Conservation (phyloP, 2,797 vertebrate species). For the Staurois parvus region DNA sequence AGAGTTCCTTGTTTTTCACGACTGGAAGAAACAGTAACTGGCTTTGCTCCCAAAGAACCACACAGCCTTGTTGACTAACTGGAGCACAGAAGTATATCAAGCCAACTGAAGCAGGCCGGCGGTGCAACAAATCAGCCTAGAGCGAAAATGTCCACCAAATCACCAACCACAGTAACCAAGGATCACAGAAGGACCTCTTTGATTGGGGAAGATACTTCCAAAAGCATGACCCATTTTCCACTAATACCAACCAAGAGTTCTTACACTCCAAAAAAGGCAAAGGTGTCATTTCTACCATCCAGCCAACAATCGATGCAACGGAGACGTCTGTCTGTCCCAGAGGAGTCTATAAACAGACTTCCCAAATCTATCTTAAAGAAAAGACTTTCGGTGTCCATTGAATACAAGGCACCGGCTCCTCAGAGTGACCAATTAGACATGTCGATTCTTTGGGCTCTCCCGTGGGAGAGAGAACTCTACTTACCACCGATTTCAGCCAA, state of each 20-base stretch:
- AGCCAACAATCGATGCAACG: background rate
- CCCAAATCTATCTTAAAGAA: constrained; percentile 56
- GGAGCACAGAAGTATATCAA: background rate
- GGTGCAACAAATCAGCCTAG: background rate
- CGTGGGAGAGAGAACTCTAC: constrained; percentile 43
- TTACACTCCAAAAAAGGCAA: constrained; percentile 6
- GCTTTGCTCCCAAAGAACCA: background rate
- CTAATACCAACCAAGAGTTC: constrained; percentile 2
- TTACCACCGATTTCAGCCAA: constrained; percentile 32
- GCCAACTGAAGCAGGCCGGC: background rate
- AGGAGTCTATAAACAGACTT: constrained; percentile 20
- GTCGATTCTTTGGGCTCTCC: constrained; percentile 5
- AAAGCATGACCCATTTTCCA: background rate
- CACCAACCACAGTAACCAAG: background rate
- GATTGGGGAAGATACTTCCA: background rate
- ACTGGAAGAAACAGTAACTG: background rate
- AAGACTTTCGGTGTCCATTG: constrained; percentile 19
- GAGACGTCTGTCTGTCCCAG: constrained; percentile 53
- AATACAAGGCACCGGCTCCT: background rate
- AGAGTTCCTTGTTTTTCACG: background rate
- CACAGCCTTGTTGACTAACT: background rate
- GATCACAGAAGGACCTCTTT: background rate
- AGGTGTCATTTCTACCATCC: constrained; percentile 15
- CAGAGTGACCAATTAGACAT: background rate
- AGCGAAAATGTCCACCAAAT: background rate